A percentile compares a stretch with the other conserved stretches of the same genome.
Conservation (phyloP, 1,140 invertebrate species). For the Patella vulgata region DNA sequence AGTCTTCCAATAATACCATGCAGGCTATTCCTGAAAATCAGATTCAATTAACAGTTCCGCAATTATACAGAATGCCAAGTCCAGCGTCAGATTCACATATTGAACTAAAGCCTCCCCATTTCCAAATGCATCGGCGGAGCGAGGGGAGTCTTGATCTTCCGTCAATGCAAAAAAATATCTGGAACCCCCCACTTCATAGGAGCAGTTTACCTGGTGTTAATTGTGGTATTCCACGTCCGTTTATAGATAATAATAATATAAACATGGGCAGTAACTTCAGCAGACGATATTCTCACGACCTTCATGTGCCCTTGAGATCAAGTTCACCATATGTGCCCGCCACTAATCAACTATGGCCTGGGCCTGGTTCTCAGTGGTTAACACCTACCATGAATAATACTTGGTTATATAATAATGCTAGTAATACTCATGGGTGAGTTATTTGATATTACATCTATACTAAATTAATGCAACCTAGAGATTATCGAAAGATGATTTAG, state of each 20-base stretch:
- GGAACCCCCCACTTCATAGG: slow-evolving; percentile 40
- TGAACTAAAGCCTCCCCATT: slow-evolving; percentile 17
- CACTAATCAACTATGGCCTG: too few species aligned
- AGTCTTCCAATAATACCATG: slow-evolving; percentile 30
- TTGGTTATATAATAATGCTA: slow-evolving; percentile 20
- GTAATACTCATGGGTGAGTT: slow-evolving; percentile 9
- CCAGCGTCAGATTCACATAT: slow-evolving; percentile 31
- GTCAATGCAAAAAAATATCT: slow-evolving; percentile 39
- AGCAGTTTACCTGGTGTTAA: slow-evolving; percentile 49
- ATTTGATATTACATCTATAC: not conserved
- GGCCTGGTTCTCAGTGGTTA: too few species aligned
- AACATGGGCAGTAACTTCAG: slow-evolving; percentile 14
- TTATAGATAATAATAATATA: not conserved
- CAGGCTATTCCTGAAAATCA: slow-evolving; percentile 45
- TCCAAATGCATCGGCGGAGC: slow-evolving; percentile 47
- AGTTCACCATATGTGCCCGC: slow-evolving; percentile 9
- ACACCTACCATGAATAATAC: slow-evolving; percentile 17
- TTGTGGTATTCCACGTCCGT: not conserved
- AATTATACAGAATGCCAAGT: slow-evolving; percentile 32
- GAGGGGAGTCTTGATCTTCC: slow-evolving; percentile 56
- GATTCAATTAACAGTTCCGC: slow-evolving; percentile 42
- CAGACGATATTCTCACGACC: slow-evolving; percentile 23
- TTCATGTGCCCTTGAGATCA: slow-evolving; percentile 2
- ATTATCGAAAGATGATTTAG: too few species aligned
- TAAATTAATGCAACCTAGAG: not conserved